A percentile compares a stretch with the other conserved stretches of the same genome.
phyloP scores from a whole-genome alignment of 2,888 invertebrate species.

The Graphium colonna region DNA sequence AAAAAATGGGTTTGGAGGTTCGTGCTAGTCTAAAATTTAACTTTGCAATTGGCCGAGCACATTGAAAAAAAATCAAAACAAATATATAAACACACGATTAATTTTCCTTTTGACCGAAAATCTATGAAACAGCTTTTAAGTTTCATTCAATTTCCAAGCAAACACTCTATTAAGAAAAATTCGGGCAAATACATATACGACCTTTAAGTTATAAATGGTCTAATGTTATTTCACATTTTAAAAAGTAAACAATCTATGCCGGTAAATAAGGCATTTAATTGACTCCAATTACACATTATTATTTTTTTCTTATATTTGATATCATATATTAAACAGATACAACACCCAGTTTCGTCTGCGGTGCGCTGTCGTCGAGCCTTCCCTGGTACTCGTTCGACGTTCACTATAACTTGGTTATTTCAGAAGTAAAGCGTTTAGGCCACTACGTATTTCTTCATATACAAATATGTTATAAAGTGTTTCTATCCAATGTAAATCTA shows the following conservation, averaged over 20 bases:
- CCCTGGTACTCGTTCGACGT: conserved; percentile 48
- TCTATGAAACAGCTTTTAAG: conserved; percentile 24
- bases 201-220: background rate
- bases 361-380: conserved; percentile 48
- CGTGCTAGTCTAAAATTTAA: conserved; percentile 7
- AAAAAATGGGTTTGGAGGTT: too few relatives aligned
- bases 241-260: conserved; percentile 54
- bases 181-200: background rate
- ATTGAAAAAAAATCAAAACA: conserved; percentile 14
- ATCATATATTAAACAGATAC: conserved; percentile 21
- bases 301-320: conserved; percentile 9
- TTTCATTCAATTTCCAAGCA: background rate
- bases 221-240: conserved; percentile 1
- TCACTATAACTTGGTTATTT: conserved; percentile 58
- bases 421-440: conserved; percentile 60
- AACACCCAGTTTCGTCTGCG: conserved; percentile 42
- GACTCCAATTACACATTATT: background rate
- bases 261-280: conserved; percentile 35
- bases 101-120: conserved; percentile 30
- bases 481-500: conserved; percentile 23
- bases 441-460: conserved; percentile 40
- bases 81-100: conserved; percentile 18
- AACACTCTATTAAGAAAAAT: background rate
- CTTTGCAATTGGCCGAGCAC: background rate
- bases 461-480: conserved; percentile 21